A percentile compares a stretch with the other conserved stretches of the same genome.
Conservation (phyloP, 2,797 vertebrate genomes). For the Cryptoprocta ferox region DNA sequence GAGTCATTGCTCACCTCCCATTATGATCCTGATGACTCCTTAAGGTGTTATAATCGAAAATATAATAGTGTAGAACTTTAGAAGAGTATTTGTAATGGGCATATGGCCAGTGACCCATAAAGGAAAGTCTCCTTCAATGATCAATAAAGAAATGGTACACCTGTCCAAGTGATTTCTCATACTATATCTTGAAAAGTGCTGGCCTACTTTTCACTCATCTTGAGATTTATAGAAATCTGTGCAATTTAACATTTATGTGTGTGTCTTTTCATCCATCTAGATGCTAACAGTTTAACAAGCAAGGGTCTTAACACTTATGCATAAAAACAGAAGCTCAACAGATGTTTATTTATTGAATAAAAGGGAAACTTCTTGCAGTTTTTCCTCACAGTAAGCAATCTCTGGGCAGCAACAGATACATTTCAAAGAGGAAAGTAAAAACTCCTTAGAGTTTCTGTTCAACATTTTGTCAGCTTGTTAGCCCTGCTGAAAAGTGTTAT, state of each 20-base stretch:
- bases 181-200: not conserved
- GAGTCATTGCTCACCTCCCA: not conserved
- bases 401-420: not conserved
- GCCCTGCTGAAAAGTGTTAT: not conserved
- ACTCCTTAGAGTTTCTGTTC: not conserved
- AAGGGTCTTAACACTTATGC: not conserved
- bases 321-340: not conserved
- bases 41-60: not conserved
- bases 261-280: not conserved
- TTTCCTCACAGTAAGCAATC: not conserved
- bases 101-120: not conserved
- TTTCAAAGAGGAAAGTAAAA: not conserved
- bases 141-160: not conserved
- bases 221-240: not conserved
- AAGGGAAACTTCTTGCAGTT: not conserved
- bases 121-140: not conserved
- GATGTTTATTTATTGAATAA: not conserved
- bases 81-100: not conserved
- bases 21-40: not conserved
- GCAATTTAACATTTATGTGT: not conserved
- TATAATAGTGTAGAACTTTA: not conserved
- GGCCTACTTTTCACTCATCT: not conserved
- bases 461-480: not conserved
- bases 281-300: not conserved
- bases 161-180: not conserved